These are phyloP conservation scores for Diadophis punctatus DNA, from an alignment of 2,113 vertebrate genomes.

Conservation along the genomic window DNA sequence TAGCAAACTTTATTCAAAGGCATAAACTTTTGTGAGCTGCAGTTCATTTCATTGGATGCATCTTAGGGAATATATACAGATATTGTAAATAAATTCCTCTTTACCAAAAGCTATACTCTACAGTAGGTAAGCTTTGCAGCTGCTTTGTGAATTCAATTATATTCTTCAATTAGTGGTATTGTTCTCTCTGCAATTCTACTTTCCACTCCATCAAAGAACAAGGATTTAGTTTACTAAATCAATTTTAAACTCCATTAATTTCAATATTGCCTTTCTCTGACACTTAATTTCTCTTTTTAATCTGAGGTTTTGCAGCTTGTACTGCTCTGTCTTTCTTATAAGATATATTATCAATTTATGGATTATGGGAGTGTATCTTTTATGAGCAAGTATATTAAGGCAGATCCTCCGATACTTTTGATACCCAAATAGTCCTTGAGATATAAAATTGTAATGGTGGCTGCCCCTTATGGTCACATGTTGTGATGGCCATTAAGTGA, in stretches of 20 bases:
- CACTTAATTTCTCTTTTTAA: not conserved
- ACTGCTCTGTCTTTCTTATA: not conserved
- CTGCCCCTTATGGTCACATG: too few species aligned
- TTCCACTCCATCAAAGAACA: slow-evolving; percentile 30
- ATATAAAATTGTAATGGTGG: not conserved
- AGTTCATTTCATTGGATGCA: not conserved
- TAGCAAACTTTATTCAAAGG: not conserved
- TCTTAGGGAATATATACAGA: not conserved
- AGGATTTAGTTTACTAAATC: slow-evolving; percentile 26
- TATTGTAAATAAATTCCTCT: not conserved
- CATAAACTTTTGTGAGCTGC: not conserved
- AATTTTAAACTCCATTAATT: slow-evolving; percentile 25
- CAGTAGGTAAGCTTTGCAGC: not conserved
- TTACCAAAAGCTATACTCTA: not conserved
- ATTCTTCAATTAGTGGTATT: slow-evolving; percentile 10
- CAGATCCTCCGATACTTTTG: not conserved
- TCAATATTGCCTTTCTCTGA: not conserved
- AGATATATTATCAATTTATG: not conserved
- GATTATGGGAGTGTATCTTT: not conserved
- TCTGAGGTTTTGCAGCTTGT: not conserved
- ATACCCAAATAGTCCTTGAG: not conserved
- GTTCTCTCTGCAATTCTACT: not conserved
- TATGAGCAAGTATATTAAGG: not conserved
- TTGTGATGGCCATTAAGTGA: not conserved
- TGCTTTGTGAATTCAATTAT: slow-evolving; percentile 21